Percentiles rank a stretch among this genome's conserved stretches.
Conservation (phyloP, 2,797 vertebrate genomes). For the Peromyscus melanophrys region DNA sequence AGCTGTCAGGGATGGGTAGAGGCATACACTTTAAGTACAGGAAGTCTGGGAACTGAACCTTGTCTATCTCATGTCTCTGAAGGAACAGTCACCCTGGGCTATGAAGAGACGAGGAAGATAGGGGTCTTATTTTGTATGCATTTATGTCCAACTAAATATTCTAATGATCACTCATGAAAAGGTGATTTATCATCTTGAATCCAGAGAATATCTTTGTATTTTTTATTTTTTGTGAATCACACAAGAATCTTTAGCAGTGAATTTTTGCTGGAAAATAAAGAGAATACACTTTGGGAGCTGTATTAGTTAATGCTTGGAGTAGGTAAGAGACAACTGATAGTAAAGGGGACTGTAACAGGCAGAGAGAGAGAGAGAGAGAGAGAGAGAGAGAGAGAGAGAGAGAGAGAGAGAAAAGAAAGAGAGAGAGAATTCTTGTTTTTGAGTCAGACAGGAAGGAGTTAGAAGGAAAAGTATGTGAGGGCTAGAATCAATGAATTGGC, state of each 20-base stretch:
- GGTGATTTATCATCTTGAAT: not conserved
- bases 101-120: not conserved
- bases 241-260: not conserved
- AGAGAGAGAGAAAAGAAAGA: too few relatives aligned
- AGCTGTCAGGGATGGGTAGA: too few relatives aligned
- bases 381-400: too few relatives aligned
- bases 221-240: not conserved
- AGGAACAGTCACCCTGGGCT: not conserved
- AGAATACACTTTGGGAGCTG: not conserved
- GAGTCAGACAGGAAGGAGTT: not conserved
- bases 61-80: not conserved
- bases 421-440: not conserved
- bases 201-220: not conserved
- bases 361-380: not conserved
- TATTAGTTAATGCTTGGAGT: not conserved
- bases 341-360: not conserved
- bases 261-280: not conserved
- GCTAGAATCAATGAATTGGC: not conserved
- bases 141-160: not conserved
- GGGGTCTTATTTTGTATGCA: not conserved
- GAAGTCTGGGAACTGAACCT: not conserved
- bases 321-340: not conserved
- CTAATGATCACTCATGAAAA: fast-evolving
- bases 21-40: not conserved
- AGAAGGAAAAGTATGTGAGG: not conserved